Evolutionary conservation across 2,888 invertebrate genomes (phyloP), one percentile per base, ranked within the genome.

Genomic region (Parelbella ahira): DNA sequence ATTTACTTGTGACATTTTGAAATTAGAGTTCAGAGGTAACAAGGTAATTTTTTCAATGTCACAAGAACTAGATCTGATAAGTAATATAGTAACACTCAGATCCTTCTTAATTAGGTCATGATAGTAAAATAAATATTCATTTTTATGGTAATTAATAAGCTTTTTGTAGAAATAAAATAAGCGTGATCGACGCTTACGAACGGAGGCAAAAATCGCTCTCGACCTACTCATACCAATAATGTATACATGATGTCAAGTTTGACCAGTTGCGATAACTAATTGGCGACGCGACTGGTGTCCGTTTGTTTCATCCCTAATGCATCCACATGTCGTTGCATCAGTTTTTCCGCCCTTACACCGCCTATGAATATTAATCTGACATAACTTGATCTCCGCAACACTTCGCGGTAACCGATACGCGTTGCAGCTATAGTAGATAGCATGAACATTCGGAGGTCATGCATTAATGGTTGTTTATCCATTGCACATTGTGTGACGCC

Each of bases 241-340:
- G 44, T 39, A 41, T 45, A 42, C 41, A 44, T 45, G 44, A 41
- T 37, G 44, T 47, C 34, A 50, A 53, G 52, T 43, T 47, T 45
- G 60, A 56, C 72, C 79, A 81, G 77, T 79, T 81, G 82, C 64
- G 65, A 66, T 71, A 76, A 78, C 76, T 77, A 77, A 77, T 71
- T 68, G 56, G 54, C 54, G 54, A 58, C 58, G 63, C 64, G 64
- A 57, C 66, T 72, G 71, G 77, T 71, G 73, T 75, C 68, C 70
- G 69, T 71, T 73, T 69, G 75, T 77, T 69, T 74, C 82, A 79
- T 68, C 72, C 75, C 73, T 84, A 86, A 86, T 83, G 84, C 83
- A 78, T 83, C 75, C 86, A 86, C 82, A 86, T 86, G 86, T 78
- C 81, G 78, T 76, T 76, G 75, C 73, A 79, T 76, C 75, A 77